phyloP scores from a whole-genome alignment of 2,113 vertebrate genomes.

The Cochlearius cochlearius region DNA sequence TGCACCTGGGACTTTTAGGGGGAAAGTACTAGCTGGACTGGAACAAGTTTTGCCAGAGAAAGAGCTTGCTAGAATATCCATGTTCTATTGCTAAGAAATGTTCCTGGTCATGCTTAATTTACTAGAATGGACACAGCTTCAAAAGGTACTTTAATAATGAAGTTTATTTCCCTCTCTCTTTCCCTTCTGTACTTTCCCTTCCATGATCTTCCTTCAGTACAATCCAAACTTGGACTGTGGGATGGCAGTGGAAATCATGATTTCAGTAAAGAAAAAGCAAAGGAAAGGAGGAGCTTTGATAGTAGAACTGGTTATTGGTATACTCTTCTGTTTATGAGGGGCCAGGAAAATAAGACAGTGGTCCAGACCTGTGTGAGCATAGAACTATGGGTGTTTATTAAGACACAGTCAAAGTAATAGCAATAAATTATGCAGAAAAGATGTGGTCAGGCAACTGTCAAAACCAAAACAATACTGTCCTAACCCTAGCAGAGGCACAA shows the following conservation, averaged over 20 bases:
- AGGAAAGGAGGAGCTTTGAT: background rate
- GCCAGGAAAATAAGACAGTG: background rate
- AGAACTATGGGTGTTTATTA: background rate
- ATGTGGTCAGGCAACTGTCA: background rate
- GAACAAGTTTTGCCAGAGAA: background rate
- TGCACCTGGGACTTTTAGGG: background rate
- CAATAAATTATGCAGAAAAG: background rate
- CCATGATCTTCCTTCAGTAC: background rate
- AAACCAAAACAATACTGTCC: background rate
- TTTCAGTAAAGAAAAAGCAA: background rate
- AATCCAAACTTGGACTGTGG: background rate
- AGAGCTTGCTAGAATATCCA: background rate
- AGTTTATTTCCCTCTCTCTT: background rate
- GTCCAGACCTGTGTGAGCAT: background rate
- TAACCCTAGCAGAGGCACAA: background rate
- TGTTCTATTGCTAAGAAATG: background rate
- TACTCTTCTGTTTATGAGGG: background rate
- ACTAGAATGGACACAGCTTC: background rate
- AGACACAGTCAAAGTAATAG: background rate
- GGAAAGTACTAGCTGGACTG: background rate
- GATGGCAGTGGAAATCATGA: background rate
- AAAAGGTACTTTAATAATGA: background rate
- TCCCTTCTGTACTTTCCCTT: background rate
- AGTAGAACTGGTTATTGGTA: background rate
- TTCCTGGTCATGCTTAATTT: background rate